Percentiles rank a stretch among this genome's conserved stretches.
phyloP scores from a whole-genome alignment of 2,113 vertebrate genomes.

The Prochilodus magdalenae region DNA sequence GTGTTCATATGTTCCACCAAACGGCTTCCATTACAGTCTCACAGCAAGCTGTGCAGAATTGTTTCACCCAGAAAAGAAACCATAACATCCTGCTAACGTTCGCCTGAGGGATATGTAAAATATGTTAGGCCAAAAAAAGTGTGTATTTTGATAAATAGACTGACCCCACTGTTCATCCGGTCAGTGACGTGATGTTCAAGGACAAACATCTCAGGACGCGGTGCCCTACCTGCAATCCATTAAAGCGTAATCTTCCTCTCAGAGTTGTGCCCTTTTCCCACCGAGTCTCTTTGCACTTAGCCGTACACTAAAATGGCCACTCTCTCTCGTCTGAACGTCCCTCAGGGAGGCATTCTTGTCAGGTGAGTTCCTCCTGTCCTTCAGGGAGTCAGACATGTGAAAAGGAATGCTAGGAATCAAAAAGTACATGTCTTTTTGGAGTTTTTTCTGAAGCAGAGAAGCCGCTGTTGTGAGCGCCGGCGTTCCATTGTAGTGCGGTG shows the following conservation, averaged over 20 bases:
- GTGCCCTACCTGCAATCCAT: conserved; percentile 39
- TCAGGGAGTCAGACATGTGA: background rate
- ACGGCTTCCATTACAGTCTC: background rate
- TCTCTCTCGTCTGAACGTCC: background rate
- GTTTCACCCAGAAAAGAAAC: background rate
- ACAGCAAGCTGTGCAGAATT: background rate
- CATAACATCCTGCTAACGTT: background rate
- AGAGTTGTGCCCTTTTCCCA: conserved; percentile 8
- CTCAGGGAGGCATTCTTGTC: background rate
- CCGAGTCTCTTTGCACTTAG: conserved; percentile 22
- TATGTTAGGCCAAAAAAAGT: conserved; percentile 15
- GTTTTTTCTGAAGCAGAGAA: background rate
- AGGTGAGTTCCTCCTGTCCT: conserved; percentile 1
- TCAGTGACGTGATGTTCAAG: conserved; percentile 42
- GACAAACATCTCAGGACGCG: conserved; percentile 34
- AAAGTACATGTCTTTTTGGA: too few relatives aligned
- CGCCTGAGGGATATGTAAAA: background rate
- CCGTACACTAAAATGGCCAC: conserved; percentile 21
- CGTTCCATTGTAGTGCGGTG: background rate
- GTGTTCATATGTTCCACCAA: too few relatives aligned
- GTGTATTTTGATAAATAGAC: conserved; percentile 34
- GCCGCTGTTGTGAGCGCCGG: background rate
- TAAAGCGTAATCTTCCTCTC: conserved; percentile 31
- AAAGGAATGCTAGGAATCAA: background rate
- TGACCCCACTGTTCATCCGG: conserved; percentile 3